Evolutionary conservation across 1,140 invertebrate genomes (phyloP).

Genomic region (Pseudomyrmex gracilis): DNA sequence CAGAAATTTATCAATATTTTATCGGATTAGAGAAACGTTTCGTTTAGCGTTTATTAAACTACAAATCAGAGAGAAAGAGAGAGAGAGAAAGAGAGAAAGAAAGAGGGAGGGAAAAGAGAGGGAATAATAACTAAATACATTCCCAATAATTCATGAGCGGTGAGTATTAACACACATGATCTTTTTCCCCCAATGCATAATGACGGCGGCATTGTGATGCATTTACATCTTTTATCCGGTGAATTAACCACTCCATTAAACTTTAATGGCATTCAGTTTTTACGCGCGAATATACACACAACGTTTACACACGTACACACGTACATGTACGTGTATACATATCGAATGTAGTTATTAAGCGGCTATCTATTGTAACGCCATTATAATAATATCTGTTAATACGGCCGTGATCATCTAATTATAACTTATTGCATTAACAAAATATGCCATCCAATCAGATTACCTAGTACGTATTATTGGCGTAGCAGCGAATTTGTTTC

Average conservation of each 20-base stretch:
- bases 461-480: slow-evolving; percentile 58
- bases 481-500: slow-evolving; percentile 60
- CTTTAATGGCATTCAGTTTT: slow-evolving; percentile 75
- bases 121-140: slow-evolving; percentile 2
- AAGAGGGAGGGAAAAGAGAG: not conserved
- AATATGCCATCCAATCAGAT: slow-evolving; percentile 67
- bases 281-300: slow-evolving; percentile 68
- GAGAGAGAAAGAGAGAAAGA: no score
- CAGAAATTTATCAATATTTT: not conserved
- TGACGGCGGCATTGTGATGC: slow-evolving; percentile 56
- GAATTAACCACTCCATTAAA: slow-evolving; percentile 73
- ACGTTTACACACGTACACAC: no score
- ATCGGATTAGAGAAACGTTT: not conserved
- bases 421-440: slow-evolving; percentile 73
- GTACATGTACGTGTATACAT: not conserved
- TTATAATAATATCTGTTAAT: slow-evolving; percentile 75
- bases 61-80: not conserved
- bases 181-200: slow-evolving; percentile 49
- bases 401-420: slow-evolving; percentile 71
- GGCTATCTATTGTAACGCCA: slow-evolving; percentile 71
- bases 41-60: not conserved
- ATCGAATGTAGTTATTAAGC: slow-evolving; percentile 68
- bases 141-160: slow-evolving; percentile 4
- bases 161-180: slow-evolving; percentile 14
- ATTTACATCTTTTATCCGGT: slow-evolving; percentile 69